Evolutionary conservation across 2,113 vertebrate species (phyloP).

Genomic region (Ceratotherium simum): DNA sequence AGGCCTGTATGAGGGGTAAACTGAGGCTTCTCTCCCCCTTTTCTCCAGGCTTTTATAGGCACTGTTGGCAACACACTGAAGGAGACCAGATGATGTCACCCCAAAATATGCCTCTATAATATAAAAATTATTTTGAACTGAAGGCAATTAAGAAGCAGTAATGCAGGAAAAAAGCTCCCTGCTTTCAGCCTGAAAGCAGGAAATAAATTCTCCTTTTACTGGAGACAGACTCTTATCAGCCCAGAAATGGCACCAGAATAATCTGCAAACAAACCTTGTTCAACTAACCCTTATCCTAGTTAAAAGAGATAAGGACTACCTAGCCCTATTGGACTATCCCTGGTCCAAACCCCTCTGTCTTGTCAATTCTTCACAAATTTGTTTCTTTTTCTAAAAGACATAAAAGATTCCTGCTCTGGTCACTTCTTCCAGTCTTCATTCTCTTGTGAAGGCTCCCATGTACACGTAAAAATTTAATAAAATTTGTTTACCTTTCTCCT

Average conservation of each 20-base stretch:
- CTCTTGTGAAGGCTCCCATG: not conserved
- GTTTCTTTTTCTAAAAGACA: not conserved
- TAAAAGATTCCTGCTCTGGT: not conserved
- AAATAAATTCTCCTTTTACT: not conserved
- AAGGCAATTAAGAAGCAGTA: not conserved
- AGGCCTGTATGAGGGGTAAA: not conserved
- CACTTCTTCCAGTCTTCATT: not conserved
- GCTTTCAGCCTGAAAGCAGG: not conserved
- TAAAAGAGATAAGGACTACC: not conserved
- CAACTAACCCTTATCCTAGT: not conserved
- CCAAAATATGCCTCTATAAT: not conserved
- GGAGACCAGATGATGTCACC: not conserved
- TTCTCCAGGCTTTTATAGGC: not conserved
- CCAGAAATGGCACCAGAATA: not conserved
- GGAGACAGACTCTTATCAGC: not conserved
- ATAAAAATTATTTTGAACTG: not conserved
- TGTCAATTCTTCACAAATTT: not conserved
- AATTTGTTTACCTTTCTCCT: not conserved
- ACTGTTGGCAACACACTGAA: not conserved
- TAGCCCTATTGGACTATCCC: not conserved
- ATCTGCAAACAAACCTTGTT: not conserved
- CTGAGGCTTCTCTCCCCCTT: not conserved
- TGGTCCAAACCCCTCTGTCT: not conserved
- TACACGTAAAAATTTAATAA: not conserved
- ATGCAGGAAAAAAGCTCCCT: not conserved